Conservation (phyloP, 2,113 vertebrate genomes). For the Pterocles burchelli region DNA sequence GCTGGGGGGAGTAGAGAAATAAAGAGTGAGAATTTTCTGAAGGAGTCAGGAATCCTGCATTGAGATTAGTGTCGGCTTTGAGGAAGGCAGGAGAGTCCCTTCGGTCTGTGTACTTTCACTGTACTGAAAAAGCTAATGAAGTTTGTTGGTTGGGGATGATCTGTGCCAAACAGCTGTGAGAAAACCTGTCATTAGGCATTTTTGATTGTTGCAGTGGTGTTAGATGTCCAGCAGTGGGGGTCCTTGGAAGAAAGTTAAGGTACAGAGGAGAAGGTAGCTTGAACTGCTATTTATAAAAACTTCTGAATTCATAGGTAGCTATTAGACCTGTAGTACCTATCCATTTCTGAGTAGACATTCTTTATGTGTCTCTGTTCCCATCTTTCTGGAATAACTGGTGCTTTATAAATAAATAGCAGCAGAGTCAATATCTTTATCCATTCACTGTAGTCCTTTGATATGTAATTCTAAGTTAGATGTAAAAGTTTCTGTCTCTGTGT, state of each 20-base stretch:
- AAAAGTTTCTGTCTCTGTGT: background rate
- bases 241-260: background rate
- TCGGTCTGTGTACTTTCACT: background rate
- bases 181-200: background rate
- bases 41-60: background rate
- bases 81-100: background rate
- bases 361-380: background rate
- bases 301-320: background rate
- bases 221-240: background rate
- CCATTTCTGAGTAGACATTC: background rate
- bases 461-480: background rate
- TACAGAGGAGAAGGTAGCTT: background rate
- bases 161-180: background rate
- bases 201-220: background rate
- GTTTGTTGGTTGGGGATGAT: background rate
- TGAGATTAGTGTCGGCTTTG: background rate
- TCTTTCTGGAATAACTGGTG: background rate
- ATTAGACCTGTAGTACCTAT: background rate
- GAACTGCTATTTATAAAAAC: rapidly evolving
- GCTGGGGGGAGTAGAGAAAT: background rate
- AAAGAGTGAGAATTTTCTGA: background rate
- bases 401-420: background rate
- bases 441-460: background rate
- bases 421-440: background rate
- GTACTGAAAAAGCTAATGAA: background rate